Evolutionary conservation across 2,888 invertebrate genomes (phyloP).

Genomic region (Tipula lateralis): DNA sequence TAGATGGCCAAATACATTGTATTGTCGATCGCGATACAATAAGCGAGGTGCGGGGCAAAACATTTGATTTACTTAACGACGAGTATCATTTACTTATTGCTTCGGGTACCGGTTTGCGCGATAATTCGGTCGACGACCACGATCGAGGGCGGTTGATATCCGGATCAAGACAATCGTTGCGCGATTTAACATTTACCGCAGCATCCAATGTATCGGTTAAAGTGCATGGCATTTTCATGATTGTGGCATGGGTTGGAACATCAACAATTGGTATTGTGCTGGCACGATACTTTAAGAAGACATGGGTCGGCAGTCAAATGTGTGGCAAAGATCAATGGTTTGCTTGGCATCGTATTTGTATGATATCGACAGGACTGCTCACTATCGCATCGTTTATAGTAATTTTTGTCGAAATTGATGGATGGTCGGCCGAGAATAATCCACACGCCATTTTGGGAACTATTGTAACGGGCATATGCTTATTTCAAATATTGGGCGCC

Average conservation of each 20-base stretch:
- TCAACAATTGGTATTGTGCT: slow-evolving; percentile 81
- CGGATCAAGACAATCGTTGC: slow-evolving; percentile 56
- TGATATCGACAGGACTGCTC: slow-evolving; percentile 74
- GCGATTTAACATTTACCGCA: slow-evolving; percentile 61
- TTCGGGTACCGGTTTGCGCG: slow-evolving; percentile 45
- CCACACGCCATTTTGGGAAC: slow-evolving; percentile 80
- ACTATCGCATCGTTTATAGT: slow-evolving; percentile 73
- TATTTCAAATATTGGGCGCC: slow-evolving; percentile 83
- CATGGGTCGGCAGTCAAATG: slow-evolving; percentile 75
- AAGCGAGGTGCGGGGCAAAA: slow-evolving; percentile 58
- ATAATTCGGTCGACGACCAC: slow-evolving; percentile 65
- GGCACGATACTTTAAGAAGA: slow-evolving; percentile 83
- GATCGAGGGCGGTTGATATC: slow-evolving; percentile 57
- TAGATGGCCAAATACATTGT: slow-evolving; percentile 69
- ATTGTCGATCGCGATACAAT: slow-evolving; percentile 64
- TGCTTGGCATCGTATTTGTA: slow-evolving; percentile 83
- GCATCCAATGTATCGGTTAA: slow-evolving; percentile 67
- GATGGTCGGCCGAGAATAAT: slow-evolving; percentile 68
- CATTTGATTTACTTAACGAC: slow-evolving; percentile 64
- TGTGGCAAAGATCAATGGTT: slow-evolving; percentile 93
- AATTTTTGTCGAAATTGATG: slow-evolving; percentile 75
- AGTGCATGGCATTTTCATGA: slow-evolving; percentile 81
- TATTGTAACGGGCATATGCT: slow-evolving; percentile 71
- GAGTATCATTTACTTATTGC: slow-evolving; percentile 70
- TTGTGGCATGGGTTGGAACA: slow-evolving; percentile 82